A percentile compares a stretch with the other conserved stretches of the same genome.
Conservation (phyloP, 2,888 invertebrate species). For the Gnatocerus cornutus region DNA sequence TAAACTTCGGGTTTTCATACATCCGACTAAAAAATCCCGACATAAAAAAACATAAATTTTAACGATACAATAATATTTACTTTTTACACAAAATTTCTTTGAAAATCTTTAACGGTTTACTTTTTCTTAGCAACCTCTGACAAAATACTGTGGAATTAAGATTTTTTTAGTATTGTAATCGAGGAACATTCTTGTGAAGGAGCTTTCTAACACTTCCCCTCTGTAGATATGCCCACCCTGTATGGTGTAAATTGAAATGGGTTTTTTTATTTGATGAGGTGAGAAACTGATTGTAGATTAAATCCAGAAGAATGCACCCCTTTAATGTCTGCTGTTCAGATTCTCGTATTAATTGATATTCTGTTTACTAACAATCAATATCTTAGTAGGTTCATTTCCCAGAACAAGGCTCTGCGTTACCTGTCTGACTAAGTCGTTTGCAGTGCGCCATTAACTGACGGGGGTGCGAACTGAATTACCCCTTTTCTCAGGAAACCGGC, state of each 20-base stretch:
- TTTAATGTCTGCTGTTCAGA: slow-evolving; percentile 15
- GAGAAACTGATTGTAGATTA: not conserved
- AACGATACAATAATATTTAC: no score
- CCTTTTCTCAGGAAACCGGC: slow-evolving; percentile 49
- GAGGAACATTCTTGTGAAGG: no score
- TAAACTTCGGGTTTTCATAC: no score
- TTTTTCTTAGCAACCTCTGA: no score
- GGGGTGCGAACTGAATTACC: slow-evolving; percentile 50
- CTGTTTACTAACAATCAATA: slow-evolving; percentile 62
- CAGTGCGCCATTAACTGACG: slow-evolving; percentile 44
- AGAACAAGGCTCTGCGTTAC: slow-evolving; percentile 55
- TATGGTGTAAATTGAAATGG: not conserved
- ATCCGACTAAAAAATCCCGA: no score
- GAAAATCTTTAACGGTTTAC: no score
- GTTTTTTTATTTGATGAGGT: not conserved
- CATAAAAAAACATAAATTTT: no score
- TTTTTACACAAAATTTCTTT: no score
- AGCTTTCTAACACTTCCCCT: no score
- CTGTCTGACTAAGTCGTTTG: slow-evolving; percentile 50
- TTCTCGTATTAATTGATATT: slow-evolving; percentile 47
- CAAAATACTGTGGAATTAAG: no score
- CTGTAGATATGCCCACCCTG: no score
- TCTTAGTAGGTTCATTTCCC: slow-evolving; percentile 56
- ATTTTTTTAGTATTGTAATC: no score
- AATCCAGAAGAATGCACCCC: slow-evolving; percentile 9